A percentile compares a stretch with the other conserved stretches of the same genome.
Evolutionary conservation across 2,113 vertebrate species (phyloP).

Genomic region (Pseudorectes ferrugineus): DNA sequence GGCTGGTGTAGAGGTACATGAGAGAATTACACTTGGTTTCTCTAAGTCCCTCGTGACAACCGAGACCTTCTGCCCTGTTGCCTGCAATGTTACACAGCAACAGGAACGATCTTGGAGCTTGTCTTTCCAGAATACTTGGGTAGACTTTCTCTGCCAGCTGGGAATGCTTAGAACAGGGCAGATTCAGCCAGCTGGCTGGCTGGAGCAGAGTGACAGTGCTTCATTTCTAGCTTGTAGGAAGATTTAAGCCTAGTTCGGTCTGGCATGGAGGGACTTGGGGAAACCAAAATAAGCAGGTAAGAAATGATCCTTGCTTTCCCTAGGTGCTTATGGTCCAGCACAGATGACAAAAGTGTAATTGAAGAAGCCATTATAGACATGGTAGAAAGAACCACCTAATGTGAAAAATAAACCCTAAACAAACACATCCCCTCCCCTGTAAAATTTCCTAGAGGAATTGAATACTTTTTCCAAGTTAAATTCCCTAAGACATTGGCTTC

Average conservation of each 20-base stretch:
- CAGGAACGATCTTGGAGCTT: not conserved
- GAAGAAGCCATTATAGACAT: not conserved
- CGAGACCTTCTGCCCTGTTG: not conserved
- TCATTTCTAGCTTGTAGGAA: not conserved
- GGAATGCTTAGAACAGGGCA: not conserved
- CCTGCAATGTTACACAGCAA: not conserved
- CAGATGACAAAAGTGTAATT: not conserved
- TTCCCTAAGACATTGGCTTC: not conserved
- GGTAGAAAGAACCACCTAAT: not conserved
- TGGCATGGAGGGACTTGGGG: slow-evolving; percentile 14
- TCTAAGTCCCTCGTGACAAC: not conserved
- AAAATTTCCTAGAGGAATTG: not conserved
- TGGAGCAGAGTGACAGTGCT: not conserved
- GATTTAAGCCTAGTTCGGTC: not conserved
- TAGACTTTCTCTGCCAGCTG: not conserved
- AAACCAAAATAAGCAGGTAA: slow-evolving; percentile 41
- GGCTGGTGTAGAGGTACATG: not conserved
- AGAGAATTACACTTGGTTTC: not conserved
- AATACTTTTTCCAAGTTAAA: not conserved
- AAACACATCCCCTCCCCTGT: rapidly evolving
- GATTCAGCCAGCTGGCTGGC: not conserved
- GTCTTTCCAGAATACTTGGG: not conserved
- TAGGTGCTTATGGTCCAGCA: not conserved
- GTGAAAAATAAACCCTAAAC: not conserved
- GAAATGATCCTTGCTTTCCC: not conserved